A percentile compares a stretch with the other conserved stretches of the same genome.
phyloP scores from a whole-genome alignment of 64 coral and sea anemone species.

The Montipora capricornis region DNA sequence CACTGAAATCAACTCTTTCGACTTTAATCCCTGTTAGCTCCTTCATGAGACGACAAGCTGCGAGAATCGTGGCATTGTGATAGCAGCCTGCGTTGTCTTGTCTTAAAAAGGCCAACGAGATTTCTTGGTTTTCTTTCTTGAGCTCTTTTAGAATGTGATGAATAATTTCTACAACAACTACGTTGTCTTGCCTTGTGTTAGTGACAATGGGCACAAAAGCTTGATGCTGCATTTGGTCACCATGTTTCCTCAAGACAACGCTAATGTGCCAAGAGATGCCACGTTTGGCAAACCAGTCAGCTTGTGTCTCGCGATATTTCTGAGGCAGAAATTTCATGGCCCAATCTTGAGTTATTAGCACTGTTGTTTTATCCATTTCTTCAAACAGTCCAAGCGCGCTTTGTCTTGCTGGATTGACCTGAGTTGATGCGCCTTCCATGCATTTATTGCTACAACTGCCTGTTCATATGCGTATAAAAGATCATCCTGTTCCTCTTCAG shows the following conservation, averaged over 20 bases:
- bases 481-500: background rate
- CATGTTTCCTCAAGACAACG: background rate
- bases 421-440: conserved; percentile 25
- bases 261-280: conserved; percentile 53
- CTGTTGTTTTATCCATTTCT: background rate
- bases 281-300: conserved; percentile 44
- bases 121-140: background rate
- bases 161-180: conserved; percentile 20
- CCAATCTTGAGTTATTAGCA: background rate
- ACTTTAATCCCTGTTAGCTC: conserved; percentile 47
- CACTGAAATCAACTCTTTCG: too few relatives aligned
- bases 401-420: conserved; percentile 6
- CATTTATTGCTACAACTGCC: background rate
- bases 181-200: conserved; percentile 18
- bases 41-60: background rate
- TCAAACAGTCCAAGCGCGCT: background rate
- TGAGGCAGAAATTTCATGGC: conserved; percentile 20
- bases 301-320: background rate
- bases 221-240: background rate
- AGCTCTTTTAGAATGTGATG: background rate
- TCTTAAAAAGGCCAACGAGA: background rate
- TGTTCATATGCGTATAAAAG: background rate
- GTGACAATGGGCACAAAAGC: conserved; percentile 46
- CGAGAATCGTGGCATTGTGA: background rate
- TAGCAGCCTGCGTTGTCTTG: conserved; percentile 39